Evolutionary conservation across 2,888 invertebrate genomes (phyloP), one percentile per base, ranked within the genome.

Genomic region (Megaustenia siamemsis): DNA sequence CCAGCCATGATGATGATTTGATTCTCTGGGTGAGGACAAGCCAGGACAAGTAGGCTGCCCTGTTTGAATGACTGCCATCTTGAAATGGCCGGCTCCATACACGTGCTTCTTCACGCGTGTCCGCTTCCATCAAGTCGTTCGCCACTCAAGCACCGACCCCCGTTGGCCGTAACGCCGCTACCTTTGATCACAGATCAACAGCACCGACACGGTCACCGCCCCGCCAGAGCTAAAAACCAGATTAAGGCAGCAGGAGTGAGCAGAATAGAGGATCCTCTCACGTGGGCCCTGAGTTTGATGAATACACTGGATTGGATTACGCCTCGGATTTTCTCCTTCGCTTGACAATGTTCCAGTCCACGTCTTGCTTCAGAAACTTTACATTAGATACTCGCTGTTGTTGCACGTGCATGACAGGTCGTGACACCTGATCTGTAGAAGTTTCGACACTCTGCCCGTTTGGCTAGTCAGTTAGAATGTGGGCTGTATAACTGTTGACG

Each of bases 1-100:
- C 56, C 73, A 69, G 82, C 73, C 82, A 83, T 76, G 76, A 83
- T 77, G 76, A 68, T 38, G 76, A 77, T 83, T 83, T 77, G 77
- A 83, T 83, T 83, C 83, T 83, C 77, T 83, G 6, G 15, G 68
- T 35, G 53, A 77, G 80, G 69, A 80, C 80, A 45, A 45, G 21
- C 68, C 45, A n/a, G 79, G 79, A 28, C 45, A 45, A 28, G 32
- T 35, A 24, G 66, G 66, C 66, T 32, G 82, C 35, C 35, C 80
- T 63, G 80, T 68, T 53, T 80, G 80, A 80, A 80, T 69, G 80
- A 80, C 68, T 68, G 69, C 69, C 80, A 69, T 68, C 80, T 69
- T 69, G 10, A 63, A 68, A 80, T 69, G 80, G 43, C 82, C 56
- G 71, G 71, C 56, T 82, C 43, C 71, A 24, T 28, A 68, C 76